Conservation (phyloP, 2,113 vertebrate species). For the Xyrauchen texanus region DNA sequence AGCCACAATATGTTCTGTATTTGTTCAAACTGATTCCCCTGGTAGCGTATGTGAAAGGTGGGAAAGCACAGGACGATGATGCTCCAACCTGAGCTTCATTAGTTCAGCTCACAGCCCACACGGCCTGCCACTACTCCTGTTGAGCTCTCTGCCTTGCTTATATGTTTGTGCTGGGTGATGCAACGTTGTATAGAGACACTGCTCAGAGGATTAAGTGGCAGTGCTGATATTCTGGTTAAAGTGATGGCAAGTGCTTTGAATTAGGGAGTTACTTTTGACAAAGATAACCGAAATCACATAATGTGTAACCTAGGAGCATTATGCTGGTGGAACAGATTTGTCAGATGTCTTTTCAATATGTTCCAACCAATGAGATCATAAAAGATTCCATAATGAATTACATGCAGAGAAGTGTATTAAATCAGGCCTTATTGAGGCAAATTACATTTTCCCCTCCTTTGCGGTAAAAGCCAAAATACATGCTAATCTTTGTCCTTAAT, state of each 20-base stretch:
- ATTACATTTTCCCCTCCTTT: too few species aligned
- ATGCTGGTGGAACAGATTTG: too few species aligned
- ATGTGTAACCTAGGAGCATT: too few species aligned
- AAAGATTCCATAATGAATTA: too few species aligned
- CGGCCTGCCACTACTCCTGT: conserved; percentile 37
- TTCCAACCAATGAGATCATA: too few species aligned
- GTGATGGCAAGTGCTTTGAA: conserved; percentile 8
- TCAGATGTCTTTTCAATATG: too few species aligned
- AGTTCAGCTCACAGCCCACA: conserved; percentile 41
- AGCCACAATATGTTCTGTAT: conserved; percentile 64
- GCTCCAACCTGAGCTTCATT: conserved; percentile 54
- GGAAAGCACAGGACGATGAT: conserved; percentile 49
- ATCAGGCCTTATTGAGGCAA: too few species aligned
- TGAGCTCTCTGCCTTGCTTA: conserved; percentile 2
- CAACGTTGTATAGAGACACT: conserved; percentile 1
- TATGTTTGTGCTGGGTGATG: not conserved
- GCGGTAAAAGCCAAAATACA: too few species aligned
- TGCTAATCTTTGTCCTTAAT: too few species aligned
- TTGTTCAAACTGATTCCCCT: conserved; percentile 62
- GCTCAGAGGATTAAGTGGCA: conserved; percentile 6
- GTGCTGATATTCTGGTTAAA: conserved; percentile 4
- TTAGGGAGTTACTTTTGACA: not conserved
- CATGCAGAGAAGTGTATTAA: too few species aligned
- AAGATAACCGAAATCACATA: not conserved
- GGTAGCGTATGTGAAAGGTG: conserved; percentile 57